A percentile compares a stretch with the other conserved stretches of the same genome.
Conservation (phyloP, 2,797 vertebrate genomes). For the Moxostoma hubbsi region DNA sequence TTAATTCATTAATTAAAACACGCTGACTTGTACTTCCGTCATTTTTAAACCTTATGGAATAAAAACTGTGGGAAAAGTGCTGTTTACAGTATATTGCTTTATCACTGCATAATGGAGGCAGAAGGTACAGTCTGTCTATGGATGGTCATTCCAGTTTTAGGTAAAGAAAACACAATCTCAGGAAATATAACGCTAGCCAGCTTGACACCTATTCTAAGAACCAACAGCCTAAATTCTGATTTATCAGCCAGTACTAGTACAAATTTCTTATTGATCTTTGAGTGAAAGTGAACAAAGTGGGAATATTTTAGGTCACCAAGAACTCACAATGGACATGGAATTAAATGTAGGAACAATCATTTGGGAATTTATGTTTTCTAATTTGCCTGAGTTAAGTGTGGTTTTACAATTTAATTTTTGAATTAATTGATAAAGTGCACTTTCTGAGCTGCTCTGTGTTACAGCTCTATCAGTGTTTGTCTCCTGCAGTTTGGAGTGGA, state of each 20-base stretch:
- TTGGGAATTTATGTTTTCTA: not conserved
- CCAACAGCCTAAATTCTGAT: not conserved
- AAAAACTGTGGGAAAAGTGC: constrained; percentile 43
- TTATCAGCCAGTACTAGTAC: constrained; percentile 15
- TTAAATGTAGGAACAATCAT: not conserved
- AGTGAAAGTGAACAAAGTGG: constrained; percentile 3
- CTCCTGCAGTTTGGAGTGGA: constrained; percentile 45
- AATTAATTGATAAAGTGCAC: not conserved
- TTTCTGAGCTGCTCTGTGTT: constrained; percentile 21
- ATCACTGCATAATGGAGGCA: constrained; percentile 45
- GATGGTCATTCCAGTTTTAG: constrained; percentile 33
- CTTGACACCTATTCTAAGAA: too few species aligned
- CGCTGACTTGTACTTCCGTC: constrained; percentile 45
- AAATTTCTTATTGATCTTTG: constrained; percentile 3
- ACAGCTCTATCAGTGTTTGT: constrained; percentile 43
- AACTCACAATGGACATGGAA: constrained; percentile 1
- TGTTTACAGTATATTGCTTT: constrained; percentile 49
- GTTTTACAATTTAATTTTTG: not conserved
- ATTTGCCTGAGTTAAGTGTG: not conserved
- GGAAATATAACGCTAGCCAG: not conserved
- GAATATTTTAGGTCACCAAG: not conserved
- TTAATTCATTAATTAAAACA: constrained; percentile 60
- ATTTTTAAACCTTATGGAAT: constrained; percentile 15
- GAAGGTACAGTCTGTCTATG: constrained; percentile 37
- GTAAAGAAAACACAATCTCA: constrained; percentile 20